phyloP scores from a whole-genome alignment of 2,797 vertebrate species.

The Phylloscopus collybita region DNA sequence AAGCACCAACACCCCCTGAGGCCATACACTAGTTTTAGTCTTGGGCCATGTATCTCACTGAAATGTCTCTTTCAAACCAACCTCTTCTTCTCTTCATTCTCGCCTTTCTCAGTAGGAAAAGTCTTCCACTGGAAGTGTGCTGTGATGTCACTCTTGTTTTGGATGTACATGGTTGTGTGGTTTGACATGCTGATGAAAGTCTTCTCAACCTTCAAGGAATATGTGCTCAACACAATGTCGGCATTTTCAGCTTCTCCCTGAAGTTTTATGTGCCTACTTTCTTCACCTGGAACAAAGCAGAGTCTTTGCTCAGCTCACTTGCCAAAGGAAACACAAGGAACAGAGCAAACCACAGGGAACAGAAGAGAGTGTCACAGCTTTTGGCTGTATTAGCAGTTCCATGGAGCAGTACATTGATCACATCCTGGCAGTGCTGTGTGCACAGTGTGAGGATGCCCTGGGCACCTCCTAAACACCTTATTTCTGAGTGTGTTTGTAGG shows the following conservation, averaged over 20 bases:
- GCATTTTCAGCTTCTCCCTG: slow-evolving; percentile 82
- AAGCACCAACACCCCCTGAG: neutral
- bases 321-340: neutral
- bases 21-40: rapidly evolving
- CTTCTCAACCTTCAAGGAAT: slow-evolving; percentile 75
- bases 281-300: slow-evolving; percentile 79
- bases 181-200: slow-evolving; percentile 82
- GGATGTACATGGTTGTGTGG: slow-evolving; percentile 74
- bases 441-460: neutral
- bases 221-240: slow-evolving; percentile 79
- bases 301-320: neutral
- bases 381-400: neutral
- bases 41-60: neutral
- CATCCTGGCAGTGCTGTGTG: neutral
- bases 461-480: neutral
- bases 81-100: too few relatives aligned
- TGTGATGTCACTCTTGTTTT: slow-evolving; percentile 79
- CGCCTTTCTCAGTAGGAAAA: too few relatives aligned
- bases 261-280: slow-evolving; percentile 74
- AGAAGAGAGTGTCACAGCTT: neutral
- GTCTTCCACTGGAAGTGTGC: too few relatives aligned
- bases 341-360: neutral
- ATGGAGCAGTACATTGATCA: neutral
- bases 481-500: neutral
- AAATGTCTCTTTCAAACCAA: neutral